Conservation (phyloP, 2,797 vertebrate species). For the Tinamus major region DNA sequence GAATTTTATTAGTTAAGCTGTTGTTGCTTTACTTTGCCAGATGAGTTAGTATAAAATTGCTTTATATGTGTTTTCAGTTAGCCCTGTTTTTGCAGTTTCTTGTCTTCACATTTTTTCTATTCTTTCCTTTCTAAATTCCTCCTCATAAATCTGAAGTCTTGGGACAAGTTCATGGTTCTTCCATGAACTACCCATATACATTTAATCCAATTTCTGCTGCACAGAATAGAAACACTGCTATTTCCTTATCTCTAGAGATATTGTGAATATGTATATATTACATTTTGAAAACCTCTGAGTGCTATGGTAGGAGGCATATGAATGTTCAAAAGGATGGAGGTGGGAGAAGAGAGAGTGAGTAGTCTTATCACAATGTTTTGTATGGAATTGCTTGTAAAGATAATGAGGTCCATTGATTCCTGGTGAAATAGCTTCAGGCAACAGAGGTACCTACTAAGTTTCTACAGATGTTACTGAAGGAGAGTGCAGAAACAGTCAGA, state of each 20-base stretch:
- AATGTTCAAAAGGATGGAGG: neutral
- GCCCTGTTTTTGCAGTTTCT: neutral
- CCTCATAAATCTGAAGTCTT: neutral
- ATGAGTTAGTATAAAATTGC: neutral
- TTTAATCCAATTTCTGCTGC: neutral
- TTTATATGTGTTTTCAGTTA: neutral
- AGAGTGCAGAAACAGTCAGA: neutral
- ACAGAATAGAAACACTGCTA: neutral
- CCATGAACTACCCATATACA: neutral
- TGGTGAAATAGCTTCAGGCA: neutral
- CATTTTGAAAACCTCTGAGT: neutral
- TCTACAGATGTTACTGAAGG: neutral
- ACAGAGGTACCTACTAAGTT: neutral
- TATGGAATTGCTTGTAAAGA: neutral
- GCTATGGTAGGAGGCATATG: no score
- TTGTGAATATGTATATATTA: neutral
- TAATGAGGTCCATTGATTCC: neutral
- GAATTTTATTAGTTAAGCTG: neutral
- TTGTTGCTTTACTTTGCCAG: neutral
- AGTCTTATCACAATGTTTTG: fast-evolving
- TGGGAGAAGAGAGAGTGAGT: neutral
- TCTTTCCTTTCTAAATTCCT: neutral
- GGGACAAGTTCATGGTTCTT: neutral
- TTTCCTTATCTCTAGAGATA: neutral
- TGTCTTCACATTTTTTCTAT: neutral